Percentiles rank a stretch among this genome's conserved stretches.
Evolutionary conservation across 2,888 invertebrate species (phyloP).

Genomic region (Leptothorax acervorum): DNA sequence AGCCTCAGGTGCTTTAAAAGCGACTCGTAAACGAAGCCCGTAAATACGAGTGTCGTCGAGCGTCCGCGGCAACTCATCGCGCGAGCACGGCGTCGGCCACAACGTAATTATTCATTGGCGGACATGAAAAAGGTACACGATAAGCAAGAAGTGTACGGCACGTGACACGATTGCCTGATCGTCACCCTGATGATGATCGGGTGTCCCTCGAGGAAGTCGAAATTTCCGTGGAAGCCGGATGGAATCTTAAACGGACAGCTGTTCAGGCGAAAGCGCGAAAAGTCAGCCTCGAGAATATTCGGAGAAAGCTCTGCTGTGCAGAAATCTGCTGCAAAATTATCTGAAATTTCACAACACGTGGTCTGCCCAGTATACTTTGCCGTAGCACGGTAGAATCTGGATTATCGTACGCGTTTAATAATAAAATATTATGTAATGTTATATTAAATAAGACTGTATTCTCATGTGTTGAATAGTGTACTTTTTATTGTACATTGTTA

Average conservation of each 20-base stretch:
- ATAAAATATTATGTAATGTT: no score
- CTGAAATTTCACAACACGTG: no score
- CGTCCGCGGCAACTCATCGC: constrained; percentile 19
- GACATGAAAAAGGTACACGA: constrained; percentile 66
- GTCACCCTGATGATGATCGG: constrained; percentile 47
- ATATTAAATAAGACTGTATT: no score
- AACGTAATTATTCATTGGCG: constrained; percentile 61
- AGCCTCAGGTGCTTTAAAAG: constrained; percentile 65
- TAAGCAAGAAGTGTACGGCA: constrained; percentile 60
- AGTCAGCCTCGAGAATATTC: not conserved
- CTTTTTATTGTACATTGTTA: no score
- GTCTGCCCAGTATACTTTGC: no score
- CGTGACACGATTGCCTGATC: constrained; percentile 70
- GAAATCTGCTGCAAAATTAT: not conserved
- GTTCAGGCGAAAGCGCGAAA: constrained; percentile 45
- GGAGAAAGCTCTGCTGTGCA: not conserved
- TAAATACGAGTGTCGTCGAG: constrained; percentile 65
- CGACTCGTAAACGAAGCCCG: constrained; percentile 59
- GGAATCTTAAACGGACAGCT: constrained; percentile 78
- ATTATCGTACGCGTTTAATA: no score
- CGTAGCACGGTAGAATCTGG: no score
- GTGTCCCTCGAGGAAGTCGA: constrained; percentile 72
- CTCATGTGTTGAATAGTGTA: no score
- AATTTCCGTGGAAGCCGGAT: constrained; percentile 77
- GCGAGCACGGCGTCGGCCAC: constrained; percentile 46